A percentile compares a stretch with the other conserved stretches of the same genome.
Evolutionary conservation across 2,888 invertebrate genomes (phyloP).

Genomic region (Arge pagana): DNA sequence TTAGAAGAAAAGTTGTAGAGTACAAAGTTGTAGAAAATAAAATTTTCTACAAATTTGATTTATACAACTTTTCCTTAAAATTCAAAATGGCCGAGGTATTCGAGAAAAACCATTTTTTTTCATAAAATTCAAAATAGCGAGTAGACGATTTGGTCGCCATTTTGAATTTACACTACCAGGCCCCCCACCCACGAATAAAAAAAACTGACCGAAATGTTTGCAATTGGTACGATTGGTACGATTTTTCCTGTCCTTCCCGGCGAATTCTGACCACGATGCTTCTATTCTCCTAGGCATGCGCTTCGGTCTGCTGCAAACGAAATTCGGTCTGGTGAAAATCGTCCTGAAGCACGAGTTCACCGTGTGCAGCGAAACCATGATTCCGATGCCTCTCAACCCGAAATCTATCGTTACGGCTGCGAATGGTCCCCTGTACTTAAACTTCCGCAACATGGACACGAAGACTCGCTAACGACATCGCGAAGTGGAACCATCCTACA

Average conservation of each 20-base stretch:
- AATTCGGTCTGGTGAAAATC: not conserved
- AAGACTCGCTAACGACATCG: not conserved
- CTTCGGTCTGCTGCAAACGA: slow-evolving; percentile 1
- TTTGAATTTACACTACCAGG: too few relatives aligned
- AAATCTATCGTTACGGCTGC: slow-evolving; percentile 25
- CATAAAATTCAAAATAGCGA: too few relatives aligned
- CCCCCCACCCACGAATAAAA: too few relatives aligned
- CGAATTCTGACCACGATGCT: not conserved
- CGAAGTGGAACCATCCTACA: too few relatives aligned
- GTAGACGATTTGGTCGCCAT: too few relatives aligned
- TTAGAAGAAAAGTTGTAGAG: too few relatives aligned
- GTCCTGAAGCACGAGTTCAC: not conserved
- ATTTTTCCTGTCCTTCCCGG: not conserved
- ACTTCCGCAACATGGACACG: not conserved
- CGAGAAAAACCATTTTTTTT: too few relatives aligned
- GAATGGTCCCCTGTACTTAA: slow-evolving; percentile 24
- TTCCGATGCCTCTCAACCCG: slow-evolving; percentile 29
- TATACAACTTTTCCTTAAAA: too few relatives aligned
- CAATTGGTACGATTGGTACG: not conserved
- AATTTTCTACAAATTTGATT: too few relatives aligned
- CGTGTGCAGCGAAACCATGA: slow-evolving; percentile 4
- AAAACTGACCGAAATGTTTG: not conserved
- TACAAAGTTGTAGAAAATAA: too few relatives aligned
- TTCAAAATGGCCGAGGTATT: too few relatives aligned
- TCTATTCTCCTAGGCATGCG: not conserved